Base-by-base conservation (phyloP, 2,113 vertebrate genomes). In the Ramphastos sulfuratus region DNA sequence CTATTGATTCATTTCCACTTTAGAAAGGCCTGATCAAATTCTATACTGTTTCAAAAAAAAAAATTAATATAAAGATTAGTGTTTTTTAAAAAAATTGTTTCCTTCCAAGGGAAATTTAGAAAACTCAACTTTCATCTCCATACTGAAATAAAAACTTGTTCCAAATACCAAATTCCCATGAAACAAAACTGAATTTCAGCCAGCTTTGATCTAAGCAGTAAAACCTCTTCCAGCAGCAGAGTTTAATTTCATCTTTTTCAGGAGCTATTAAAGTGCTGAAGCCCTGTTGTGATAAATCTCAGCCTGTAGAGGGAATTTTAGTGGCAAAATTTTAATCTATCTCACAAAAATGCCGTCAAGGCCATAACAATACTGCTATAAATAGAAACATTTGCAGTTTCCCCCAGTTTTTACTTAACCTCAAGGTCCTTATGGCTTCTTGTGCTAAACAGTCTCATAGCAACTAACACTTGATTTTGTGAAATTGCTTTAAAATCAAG, bases 281-380 rank as follows among this genome's bases (percentile, higher is more conserved):
- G 46, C 14, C 37, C 89, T 90, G 70, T 92, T 94, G 83, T 85
- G 74, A 92, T 85, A 96, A 84, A 92, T 89, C 60, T 89, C 50
- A 87, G 33, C 30, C n/a, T 65, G 52, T 20, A 66, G 37, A 79
- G 78, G 70, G 55, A 93, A 92, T 95, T 93, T 90, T 55, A 81
- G 55, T 85, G 55, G 60, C 31, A 93, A 90, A 93, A 79, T 79
- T 87, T 88, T 93, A 92, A 86, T 89, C 59, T 82, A 25, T 48
- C 9, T 82, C 67, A 76, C 42, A 65, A 85, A 87, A 90, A 92
- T 90, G 14, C n/a, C 82, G 39, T 66, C 63, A 79, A 78, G 84
- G 87, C 93, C 71, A 63, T 70, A 65, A 61, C 59, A 76, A 15
- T 82, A 39, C 42, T 81, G 15, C 44, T 82, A 89, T 50, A 89